Evolutionary conservation across 2,113 vertebrate species (phyloP), one percentile per base, ranked within the genome.

Genomic region (Phylloscopus trochilus): DNA sequence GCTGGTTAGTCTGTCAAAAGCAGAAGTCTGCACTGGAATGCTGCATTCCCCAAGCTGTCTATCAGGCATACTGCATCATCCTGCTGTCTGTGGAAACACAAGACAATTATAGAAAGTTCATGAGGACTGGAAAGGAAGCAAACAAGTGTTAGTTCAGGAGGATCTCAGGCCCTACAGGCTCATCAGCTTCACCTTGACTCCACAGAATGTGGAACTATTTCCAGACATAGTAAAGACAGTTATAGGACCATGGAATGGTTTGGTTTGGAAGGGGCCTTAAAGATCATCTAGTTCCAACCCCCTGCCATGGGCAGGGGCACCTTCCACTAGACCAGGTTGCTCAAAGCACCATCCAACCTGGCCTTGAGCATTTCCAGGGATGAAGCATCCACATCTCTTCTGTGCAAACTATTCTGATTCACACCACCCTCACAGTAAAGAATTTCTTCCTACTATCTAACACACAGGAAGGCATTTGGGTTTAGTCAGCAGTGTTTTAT

Each of bases 51-150:
- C 15, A 26, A 28, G 28, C 37, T 76, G 37, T 16, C 44, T 24
- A 0, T 53, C 37, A 7, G 6, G 21, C 19, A 14, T n/a, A 5
- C 28, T 60, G 8, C 30, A 15, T 31, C 6, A 14, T 30, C 0
- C 2, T 91, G 8, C 27, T 44, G 10, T 24, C 39, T 93, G 31
- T 51, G 83, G 75, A 75, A 81, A 37, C 51, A 31, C 2, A 19
- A 21, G 30, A 24, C 5, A 49, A 10, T 0, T 37, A n/a, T 6
- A 56, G 24, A 62, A 58, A 30, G 35, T 63, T 70, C 43, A 56
- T 59, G 30, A 70, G 39, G 37, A 13, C 52, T 47, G 26, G 23
- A 67, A 62, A 64, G 46, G 68, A 86, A 47, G 19, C 21, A 52
- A 47, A 21, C 24, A 52, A 22, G 6, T 53, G 14, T 15, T 31